Evolutionary conservation across 2,888 invertebrate species (phyloP).

Genomic region (Dascillus cervinus): DNA sequence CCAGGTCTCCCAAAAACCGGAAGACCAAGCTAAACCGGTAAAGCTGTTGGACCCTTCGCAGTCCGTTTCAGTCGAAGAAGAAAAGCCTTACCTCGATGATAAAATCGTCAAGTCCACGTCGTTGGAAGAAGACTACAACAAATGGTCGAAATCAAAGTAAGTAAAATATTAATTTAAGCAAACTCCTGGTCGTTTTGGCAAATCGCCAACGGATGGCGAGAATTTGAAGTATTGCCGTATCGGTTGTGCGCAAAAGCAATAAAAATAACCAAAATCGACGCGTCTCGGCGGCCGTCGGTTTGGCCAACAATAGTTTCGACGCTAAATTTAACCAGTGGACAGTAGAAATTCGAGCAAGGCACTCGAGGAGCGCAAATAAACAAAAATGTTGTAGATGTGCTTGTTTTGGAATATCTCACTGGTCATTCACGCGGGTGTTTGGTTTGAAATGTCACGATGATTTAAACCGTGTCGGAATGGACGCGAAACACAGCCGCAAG

Average conservation of each 20-base stretch:
- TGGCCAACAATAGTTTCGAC: slow-evolving; percentile 31
- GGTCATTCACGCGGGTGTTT: slow-evolving; percentile 11
- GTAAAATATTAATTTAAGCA: slow-evolving; percentile 16
- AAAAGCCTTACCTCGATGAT: slow-evolving; percentile 31
- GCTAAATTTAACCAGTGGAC: slow-evolving; percentile 37
- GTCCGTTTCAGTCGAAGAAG: slow-evolving; percentile 34
- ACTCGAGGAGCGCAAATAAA: slow-evolving; percentile 10
- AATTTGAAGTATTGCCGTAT: slow-evolving; percentile 5
- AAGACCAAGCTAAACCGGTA: slow-evolving; percentile 15
- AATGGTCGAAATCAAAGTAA: slow-evolving; percentile 42
- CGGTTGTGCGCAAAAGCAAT: slow-evolving; percentile 5
- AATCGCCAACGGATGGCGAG: slow-evolving; percentile 6
- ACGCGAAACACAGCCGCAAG: slow-evolving; percentile 4
- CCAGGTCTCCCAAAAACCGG: slow-evolving; percentile 13
- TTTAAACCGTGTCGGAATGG: not conserved
- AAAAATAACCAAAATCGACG: slow-evolving; percentile 19
- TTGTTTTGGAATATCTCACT: slow-evolving; percentile 12
- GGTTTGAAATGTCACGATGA: slow-evolving; percentile 2
- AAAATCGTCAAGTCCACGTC: slow-evolving; percentile 32
- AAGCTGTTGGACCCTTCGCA: slow-evolving; percentile 20
- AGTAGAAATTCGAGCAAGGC: slow-evolving; percentile 27
- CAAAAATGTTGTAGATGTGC: slow-evolving; percentile 12
- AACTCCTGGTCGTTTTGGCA: slow-evolving; percentile 7
- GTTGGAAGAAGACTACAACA: slow-evolving; percentile 35
- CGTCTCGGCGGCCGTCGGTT: slow-evolving; percentile 28